Percentiles rank a stretch among this genome's conserved stretches.
These are phyloP conservation scores for Alouatta caraya DNA, from an alignment of 2,797 vertebrate genomes.

Conservation along the genomic window DNA sequence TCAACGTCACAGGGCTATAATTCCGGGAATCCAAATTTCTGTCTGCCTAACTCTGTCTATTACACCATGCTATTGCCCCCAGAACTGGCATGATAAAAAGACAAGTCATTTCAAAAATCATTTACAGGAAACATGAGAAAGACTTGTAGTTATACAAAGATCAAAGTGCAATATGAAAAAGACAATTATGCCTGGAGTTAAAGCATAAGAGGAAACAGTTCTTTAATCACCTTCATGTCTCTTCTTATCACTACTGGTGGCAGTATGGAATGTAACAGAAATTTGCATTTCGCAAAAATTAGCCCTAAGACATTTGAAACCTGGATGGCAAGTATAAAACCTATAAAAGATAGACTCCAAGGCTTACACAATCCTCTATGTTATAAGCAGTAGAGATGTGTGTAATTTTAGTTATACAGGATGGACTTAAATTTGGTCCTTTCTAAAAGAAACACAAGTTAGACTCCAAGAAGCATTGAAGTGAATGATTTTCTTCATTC, in stretches of 20 bases:
- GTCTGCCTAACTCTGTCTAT: neutral
- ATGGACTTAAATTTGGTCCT: neutral
- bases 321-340: neutral
- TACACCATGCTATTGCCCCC: neutral
- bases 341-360: neutral
- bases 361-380: neutral
- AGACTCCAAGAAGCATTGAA: neutral
- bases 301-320: neutral
- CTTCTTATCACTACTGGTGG: neutral
- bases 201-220: neutral
- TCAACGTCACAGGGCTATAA: neutral
- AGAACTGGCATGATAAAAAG: neutral
- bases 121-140: neutral
- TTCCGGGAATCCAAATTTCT: neutral
- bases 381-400: neutral
- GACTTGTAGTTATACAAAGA: neutral
- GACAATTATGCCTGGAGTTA: neutral
- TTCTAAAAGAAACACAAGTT: neutral
- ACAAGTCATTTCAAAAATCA: constrained; percentile 6
- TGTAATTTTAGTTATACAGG: neutral
- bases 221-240: neutral
- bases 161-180: neutral
- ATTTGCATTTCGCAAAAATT: neutral
- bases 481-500: neutral
- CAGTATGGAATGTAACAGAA: neutral